phyloP scores from a whole-genome alignment of 2,888 invertebrate species.

The Alentia gelatinosa region DNA sequence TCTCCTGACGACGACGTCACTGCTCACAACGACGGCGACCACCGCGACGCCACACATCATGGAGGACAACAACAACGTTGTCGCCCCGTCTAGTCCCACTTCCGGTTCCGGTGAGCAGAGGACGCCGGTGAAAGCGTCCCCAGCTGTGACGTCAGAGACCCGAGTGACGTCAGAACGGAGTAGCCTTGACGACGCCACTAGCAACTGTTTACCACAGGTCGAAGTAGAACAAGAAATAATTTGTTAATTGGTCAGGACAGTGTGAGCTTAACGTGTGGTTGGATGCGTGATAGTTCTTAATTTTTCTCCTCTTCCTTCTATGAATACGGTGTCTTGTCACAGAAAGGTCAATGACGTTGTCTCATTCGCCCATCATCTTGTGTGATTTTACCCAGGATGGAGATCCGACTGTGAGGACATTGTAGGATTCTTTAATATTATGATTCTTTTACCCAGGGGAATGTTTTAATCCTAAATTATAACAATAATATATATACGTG shows the following conservation, averaged over 20 bases:
- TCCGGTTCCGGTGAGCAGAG: neutral
- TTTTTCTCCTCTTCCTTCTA: neutral
- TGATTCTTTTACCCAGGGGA: neutral
- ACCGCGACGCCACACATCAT: neutral
- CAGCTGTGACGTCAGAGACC: neutral
- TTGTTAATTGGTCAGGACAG: neutral
- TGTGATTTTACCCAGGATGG: neutral
- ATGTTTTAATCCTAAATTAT: neutral
- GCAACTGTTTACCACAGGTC: constrained; percentile 4
- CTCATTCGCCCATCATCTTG: neutral
- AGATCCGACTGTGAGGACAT: neutral
- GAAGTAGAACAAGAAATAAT: neutral
- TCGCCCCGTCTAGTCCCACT: neutral
- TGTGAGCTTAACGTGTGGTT: neutral
- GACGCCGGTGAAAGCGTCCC: neutral
- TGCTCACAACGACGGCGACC: too few relatives aligned
- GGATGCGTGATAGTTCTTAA: neutral
- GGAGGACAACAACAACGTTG: neutral
- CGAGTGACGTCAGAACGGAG: neutral
- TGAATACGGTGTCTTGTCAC: neutral
- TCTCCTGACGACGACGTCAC: neutral
- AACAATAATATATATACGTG: neutral
- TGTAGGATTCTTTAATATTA: neutral
- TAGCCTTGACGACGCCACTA: neutral
- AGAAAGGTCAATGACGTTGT: neutral